Base-by-base conservation (phyloP, 2,888 invertebrate species). In the Drosophila robusta region DNA sequence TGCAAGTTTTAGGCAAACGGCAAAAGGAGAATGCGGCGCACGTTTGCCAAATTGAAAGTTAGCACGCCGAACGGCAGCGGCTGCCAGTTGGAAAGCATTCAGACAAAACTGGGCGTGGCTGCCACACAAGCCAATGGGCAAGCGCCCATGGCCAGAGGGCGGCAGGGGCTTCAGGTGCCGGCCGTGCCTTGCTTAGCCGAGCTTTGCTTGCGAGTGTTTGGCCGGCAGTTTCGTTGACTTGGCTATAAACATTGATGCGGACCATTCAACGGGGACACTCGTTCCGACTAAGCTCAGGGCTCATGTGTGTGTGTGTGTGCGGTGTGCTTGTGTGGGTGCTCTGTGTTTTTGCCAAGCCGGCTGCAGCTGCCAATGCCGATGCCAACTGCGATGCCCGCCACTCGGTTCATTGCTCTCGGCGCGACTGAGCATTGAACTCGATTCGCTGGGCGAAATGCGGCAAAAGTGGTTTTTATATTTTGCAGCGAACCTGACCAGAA, bases 41-140 rank as follows among this genome's bases (percentile, higher is more conserved):
- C 78, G 78, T 79, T 79, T 77, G 70, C 68, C 77, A 79, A 79
- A 79, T 79, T 79, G 78, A 79, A 79, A 79, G 79, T 74, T 79
- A 68, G 65, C 65, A 76, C 70, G 75, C 16, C 62, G 67, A 77
- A 57, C 52, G 72, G 75, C 72, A 75, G 64, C 41, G 44, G 44
- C 64, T 45, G 51, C 36, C 50, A 62, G 57, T 51, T 63, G 26
- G 39, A 55, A 74, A 49, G 50, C 57, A 77, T 77, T 77, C 66
- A 67, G 64, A 62, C 61, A 62, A 41, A 61, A 45, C 26, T 47
- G 63, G 73, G 77, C 54, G 72, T 72, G 61, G 42, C 63, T 24
- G 12, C 9, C 29, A 8, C 22, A n/a, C 26, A n/a, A 38, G 18
- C 49, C 16, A 22, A 9, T 36, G 16, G 22, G 7, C 16, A 32